phyloP scores from a whole-genome alignment of 2,113 vertebrate species.

The Nothoprocta perdicaria region DNA sequence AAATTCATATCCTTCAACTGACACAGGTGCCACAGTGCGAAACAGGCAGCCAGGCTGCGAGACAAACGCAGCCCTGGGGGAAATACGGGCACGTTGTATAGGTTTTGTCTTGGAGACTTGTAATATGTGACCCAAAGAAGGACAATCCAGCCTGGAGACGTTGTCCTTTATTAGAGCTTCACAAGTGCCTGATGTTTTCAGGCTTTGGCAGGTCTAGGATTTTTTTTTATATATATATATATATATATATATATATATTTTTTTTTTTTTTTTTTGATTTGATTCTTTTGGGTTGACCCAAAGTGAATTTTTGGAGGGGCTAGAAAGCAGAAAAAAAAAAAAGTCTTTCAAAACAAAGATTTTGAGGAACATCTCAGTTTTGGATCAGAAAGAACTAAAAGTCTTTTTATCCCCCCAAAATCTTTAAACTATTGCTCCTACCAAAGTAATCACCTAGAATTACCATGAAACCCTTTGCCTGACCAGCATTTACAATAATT shows the following conservation, averaged over 20 bases:
- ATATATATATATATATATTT: no score
- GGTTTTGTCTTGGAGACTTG: background rate
- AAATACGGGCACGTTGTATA: fast-evolving
- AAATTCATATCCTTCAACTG: background rate
- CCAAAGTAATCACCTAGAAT: background rate
- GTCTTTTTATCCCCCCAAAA: background rate
- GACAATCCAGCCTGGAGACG: background rate
- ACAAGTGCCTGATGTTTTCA: background rate
- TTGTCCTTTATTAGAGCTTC: background rate
- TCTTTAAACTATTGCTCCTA: background rate
- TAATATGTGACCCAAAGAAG: background rate
- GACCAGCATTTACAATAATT: background rate
- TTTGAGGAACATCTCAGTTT: no score
- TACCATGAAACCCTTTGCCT: fast-evolving
- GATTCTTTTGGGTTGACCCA: background rate
- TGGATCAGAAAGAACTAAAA: background rate
- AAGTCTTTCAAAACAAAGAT: no score
- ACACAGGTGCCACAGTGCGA: background rate
- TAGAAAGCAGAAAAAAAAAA: background rate
- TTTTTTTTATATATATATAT: no score
- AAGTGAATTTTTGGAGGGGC: background rate
- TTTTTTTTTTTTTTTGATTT: background rate
- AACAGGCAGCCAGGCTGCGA: background rate
- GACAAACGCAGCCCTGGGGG: background rate
- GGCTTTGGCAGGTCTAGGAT: background rate